Evolutionary conservation across 2,113 vertebrate genomes (phyloP).

Genomic region (Neolamprologus caudopunctatus): DNA sequence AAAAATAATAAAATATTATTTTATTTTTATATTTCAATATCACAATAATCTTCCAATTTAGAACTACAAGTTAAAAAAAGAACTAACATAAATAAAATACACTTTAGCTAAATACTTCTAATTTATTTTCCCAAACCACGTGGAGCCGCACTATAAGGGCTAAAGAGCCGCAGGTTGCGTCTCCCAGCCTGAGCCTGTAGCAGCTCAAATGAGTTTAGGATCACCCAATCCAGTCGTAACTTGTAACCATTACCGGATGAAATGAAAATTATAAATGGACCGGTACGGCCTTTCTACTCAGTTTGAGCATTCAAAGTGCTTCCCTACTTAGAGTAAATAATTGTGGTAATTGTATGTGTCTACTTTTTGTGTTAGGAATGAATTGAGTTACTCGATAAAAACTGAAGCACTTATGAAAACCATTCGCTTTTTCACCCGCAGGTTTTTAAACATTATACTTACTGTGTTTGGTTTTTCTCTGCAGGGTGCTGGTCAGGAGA

Average conservation of each 20-base stretch:
- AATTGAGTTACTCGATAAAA: not conserved
- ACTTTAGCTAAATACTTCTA: not conserved
- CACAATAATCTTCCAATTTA: not conserved
- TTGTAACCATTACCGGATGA: not conserved
- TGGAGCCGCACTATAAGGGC: accelerated
- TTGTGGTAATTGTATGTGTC: not conserved
- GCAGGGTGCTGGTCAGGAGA: constrained; percentile 96
- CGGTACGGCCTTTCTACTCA: not conserved
- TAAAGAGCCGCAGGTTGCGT: not conserved
- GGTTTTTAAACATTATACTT: not conserved
- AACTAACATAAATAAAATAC: not conserved
- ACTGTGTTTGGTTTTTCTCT: not conserved
- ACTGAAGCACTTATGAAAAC: not conserved
- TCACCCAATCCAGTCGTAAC: not conserved
- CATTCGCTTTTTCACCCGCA: not conserved
- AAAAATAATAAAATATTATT: not conserved
- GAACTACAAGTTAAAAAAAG: not conserved
- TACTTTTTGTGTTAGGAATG: not conserved
- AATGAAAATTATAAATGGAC: not conserved
- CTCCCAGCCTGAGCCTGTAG: not conserved
- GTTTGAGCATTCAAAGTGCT: not conserved
- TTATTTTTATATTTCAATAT: not conserved
- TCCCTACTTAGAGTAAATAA: not conserved
- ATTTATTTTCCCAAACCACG: not conserved
- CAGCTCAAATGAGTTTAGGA: not conserved